Conservation (phyloP, 2,113 vertebrate genomes). For the Nymphicus hollandicus region DNA sequence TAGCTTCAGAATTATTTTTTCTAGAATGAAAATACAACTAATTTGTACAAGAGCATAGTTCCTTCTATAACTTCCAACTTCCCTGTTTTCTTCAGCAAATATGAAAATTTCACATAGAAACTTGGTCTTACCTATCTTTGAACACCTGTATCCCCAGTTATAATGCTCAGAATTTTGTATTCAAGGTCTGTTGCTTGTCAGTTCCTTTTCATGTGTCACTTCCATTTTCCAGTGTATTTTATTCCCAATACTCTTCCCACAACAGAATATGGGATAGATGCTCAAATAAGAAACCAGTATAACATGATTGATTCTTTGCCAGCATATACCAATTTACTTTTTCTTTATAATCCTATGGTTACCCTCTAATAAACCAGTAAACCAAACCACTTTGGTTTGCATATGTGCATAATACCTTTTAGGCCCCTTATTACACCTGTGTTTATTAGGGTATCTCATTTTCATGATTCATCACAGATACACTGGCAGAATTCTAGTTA, state of each 20-base stretch:
- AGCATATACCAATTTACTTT: not conserved
- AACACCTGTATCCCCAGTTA: not conserved
- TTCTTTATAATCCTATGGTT: not conserved
- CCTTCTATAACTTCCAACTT: not conserved
- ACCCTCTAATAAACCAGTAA: not conserved
- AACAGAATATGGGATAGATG: not conserved
- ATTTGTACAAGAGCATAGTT: not conserved
- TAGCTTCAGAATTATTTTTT: not conserved
- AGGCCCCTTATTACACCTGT: not conserved
- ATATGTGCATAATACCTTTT: not conserved
- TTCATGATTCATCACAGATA: not conserved
- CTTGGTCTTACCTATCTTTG: not conserved
- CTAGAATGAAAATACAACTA: not conserved
- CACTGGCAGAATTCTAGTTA: not conserved
- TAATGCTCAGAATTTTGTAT: not conserved
- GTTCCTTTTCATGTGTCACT: not conserved
- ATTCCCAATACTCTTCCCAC: not conserved
- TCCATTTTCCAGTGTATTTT: not conserved
- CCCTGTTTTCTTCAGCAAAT: not conserved
- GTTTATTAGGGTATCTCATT: not conserved
- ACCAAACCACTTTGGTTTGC: not conserved
- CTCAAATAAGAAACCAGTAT: not conserved
- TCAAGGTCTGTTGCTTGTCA: not conserved
- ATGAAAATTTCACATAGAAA: not conserved
- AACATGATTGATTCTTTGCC: not conserved